Percentiles rank a stretch among this genome's conserved stretches.
Evolutionary conservation across 2,797 vertebrate species (phyloP).

Genomic region (Xerus rutilus): DNA sequence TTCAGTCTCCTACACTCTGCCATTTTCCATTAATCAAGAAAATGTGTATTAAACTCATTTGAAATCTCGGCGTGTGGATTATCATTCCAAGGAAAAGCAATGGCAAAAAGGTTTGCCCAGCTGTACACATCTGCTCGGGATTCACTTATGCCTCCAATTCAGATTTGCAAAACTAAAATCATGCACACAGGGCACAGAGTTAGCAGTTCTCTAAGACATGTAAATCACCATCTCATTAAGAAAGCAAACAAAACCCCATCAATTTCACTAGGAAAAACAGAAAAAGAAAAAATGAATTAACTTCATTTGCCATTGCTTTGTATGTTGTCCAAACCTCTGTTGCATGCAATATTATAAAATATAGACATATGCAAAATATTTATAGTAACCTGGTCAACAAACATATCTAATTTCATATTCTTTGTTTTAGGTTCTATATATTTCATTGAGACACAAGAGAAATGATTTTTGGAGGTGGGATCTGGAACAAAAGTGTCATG

Average conservation of each 20-base stretch:
- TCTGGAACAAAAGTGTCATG: conserved; percentile 53
- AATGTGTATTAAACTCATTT: conserved; percentile 88
- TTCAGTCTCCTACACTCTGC: conserved; percentile 88
- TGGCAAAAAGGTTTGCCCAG: conserved; percentile 81
- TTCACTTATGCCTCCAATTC: conserved; percentile 75
- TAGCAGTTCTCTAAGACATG: conserved; percentile 74
- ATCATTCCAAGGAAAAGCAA: conserved; percentile 83
- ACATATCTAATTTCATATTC: background rate
- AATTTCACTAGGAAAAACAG: conserved; percentile 4
- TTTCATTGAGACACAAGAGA: background rate
- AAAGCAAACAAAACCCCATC: conserved; percentile 74
- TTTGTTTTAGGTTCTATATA: background rate
- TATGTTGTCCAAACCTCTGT: background rate
- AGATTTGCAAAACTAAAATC: conserved; percentile 75
- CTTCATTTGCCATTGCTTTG: conserved; percentile 1
- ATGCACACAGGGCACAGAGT: conserved; percentile 76
- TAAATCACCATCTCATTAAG: conserved; percentile 69
- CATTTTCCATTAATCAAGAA: conserved; percentile 90
- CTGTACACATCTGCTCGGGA: conserved; percentile 80
- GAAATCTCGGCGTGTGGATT: conserved; percentile 85
- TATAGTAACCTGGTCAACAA: background rate
- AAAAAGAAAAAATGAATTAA: conserved; percentile 39
- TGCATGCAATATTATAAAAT: conserved; percentile 3
- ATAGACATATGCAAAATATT: background rate
- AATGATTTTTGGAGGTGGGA: background rate